Base-by-base conservation (phyloP, 2,797 vertebrate genomes). In the Sphenodon punctatus region DNA sequence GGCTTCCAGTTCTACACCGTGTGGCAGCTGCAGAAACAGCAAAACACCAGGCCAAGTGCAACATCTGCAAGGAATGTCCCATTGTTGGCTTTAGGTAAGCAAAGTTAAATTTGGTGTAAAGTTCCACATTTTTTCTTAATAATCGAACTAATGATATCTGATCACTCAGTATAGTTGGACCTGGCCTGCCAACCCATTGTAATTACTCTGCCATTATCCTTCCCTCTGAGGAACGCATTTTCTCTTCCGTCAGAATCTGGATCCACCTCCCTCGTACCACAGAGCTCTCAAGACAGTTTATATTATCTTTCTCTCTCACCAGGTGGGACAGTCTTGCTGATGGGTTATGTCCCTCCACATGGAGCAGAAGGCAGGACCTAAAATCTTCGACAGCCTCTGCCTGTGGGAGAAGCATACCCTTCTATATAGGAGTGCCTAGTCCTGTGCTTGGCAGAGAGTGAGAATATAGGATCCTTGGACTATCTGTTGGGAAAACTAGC, bases 41-140 rank as follows among this genome's bases (percentile, higher is more conserved):
- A 8, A 99, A 99, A 76, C 98, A 99, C 93, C 98, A 99, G 91
- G 98, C 98, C 88, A 99, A 99, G 88, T 99, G 98, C 86, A 99
- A 98, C 95, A 99, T 99, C 95, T 99, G 98, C 92, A 99, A 99
- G 87, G 98, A 99, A 85, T 99, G 97, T 92, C 98, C 98, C 1
- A 99, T 99, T 51, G 97, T 99, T 12, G 98, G 98, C 67, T 99
- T 99, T 94, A 97, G 98, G 98, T 99, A 95, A 94, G 94, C 70
- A 13, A 7, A 10, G 19, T 6, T 6, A 6, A 27, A 1, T 7
- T 19, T 36, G 1, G 4, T 51, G 3, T 23, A 19, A n/a, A 3
- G 3, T 41, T 38, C 46, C 17, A 12, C 43, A 20, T 17, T n/a
- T 60, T 53, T 25, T 19, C 20, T 32, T 23, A 51, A 32, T 42